Evolutionary conservation across 2,888 invertebrate species (phyloP).

Genomic region (Nomada lathburiana): DNA sequence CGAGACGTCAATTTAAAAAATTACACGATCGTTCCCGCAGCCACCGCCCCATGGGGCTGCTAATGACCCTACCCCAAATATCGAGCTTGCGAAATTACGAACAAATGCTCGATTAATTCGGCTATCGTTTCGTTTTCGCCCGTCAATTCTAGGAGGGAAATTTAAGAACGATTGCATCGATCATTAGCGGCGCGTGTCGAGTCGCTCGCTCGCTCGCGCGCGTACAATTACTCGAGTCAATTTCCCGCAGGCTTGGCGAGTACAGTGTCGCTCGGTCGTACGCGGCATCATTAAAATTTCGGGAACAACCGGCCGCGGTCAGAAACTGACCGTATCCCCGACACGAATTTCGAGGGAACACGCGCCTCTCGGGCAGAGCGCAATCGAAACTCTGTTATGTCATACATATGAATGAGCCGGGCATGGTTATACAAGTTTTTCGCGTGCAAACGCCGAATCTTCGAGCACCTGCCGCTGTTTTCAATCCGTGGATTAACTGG

Average conservation of each 20-base stretch:
- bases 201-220: neutral
- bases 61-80: too few relatives aligned
- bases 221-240: constrained; percentile 52
- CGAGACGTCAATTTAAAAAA: too few relatives aligned
- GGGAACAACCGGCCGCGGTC: constrained; percentile 18
- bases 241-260: constrained; percentile 23
- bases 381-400: constrained; percentile 58
- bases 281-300: constrained; percentile 47
- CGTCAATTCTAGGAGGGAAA: constrained; percentile 10
- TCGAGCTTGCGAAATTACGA: too few relatives aligned
- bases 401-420: constrained; percentile 66
- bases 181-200: constrained; percentile 18
- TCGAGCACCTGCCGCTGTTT: constrained; percentile 12
- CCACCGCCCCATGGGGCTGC: too few relatives aligned
- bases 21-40: too few relatives aligned
- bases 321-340: constrained; percentile 40
- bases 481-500: constrained; percentile 55
- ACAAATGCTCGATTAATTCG: too few relatives aligned
- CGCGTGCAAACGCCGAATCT: constrained; percentile 42
- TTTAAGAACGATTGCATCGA: neutral
- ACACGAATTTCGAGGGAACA: constrained; percentile 33
- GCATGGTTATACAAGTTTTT: constrained; percentile 48
- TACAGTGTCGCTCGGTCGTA: constrained; percentile 12
- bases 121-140: neutral
- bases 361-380: constrained; percentile 27